Evolutionary conservation across 2,797 vertebrate species (phyloP), one percentile per base, ranked within the genome.

Genomic region (Oreochromis grahami): DNA sequence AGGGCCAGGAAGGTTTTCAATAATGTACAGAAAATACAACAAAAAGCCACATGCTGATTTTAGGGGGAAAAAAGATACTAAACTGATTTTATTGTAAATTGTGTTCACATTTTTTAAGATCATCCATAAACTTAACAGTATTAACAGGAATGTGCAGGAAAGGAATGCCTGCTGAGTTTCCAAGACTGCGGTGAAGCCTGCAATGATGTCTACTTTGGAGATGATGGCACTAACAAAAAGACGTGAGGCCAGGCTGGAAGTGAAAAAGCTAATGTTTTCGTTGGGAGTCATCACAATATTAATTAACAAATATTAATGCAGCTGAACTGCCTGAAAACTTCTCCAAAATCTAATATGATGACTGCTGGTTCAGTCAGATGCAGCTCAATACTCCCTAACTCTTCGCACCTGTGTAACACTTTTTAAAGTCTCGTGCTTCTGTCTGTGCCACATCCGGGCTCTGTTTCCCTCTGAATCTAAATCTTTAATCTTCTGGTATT

Each of bases 211-310:
- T 34, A 3, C 29, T 19, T 8, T 34, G 26, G 8, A 50, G 48
- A 50, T 8, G 8, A 19, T 19, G 48, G 56, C 56, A 2, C 15
- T 60, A 60, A 60, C 1, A 60, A 60, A 53, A 34, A 60, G 8
- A 60, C 15, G 34, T 9, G 29, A 60, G 29, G 56, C 56, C 56
- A 58, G 29, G 29, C 56, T 19, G 29, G 29, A 60, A 34, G 29
- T 34, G 8, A 9, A 60, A 15, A 60, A 19, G 15, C 29, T 60
- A 5, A 1, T 60, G 56, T 34, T 60, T 60, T 60, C 0, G 0
- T 19, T 60, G 29, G 56, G 29, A 34, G 29, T 60, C 15, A 60
- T 29, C 56, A 60, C 1, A 0, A 8, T 60, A 34, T 60, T 60
- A 19, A 34, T 60, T 60, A 60, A 60, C 15, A 60, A 60, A 60